phyloP scores from a whole-genome alignment of 2,113 vertebrate species.

The Melanotaenia duboulayi region DNA sequence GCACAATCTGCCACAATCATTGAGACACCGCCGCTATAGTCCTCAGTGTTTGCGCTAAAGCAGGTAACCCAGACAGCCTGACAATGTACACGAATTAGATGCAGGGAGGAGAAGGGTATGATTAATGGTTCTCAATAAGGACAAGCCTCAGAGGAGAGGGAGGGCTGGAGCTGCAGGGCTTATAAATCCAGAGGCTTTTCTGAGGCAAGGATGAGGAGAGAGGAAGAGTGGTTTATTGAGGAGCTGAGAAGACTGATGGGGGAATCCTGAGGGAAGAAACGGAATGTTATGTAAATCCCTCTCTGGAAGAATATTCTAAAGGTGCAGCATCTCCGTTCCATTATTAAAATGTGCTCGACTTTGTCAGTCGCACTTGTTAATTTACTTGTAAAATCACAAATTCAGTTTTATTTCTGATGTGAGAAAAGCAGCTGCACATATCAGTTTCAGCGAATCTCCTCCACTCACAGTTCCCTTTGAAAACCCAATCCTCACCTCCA shows the following conservation, averaged over 20 bases:
- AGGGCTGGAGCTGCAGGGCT: constrained; percentile 31
- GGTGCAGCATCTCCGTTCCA: no score
- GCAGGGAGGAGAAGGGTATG: constrained; percentile 50
- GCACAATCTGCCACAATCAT: constrained; percentile 35
- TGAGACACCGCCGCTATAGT: constrained; percentile 83
- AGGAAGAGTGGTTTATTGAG: constrained; percentile 12
- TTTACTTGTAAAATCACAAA: background rate
- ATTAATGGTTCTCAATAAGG: constrained; percentile 77
- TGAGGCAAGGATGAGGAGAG: constrained; percentile 7
- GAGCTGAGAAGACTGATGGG: constrained; percentile 13
- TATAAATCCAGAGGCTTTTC: constrained; percentile 53
- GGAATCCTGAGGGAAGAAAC: background rate
- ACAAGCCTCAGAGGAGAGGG: constrained; percentile 55
- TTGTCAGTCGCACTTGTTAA: constrained; percentile 11
- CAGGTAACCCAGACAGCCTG: constrained; percentile 71
- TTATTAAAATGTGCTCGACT: background rate
- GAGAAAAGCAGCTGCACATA: constrained; percentile 1
- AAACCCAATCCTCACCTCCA: constrained; percentile 56
- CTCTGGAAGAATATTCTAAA: background rate
- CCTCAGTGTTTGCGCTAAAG: constrained; percentile 44
- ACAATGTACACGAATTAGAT: constrained; percentile 71
- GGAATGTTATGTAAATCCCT: background rate
- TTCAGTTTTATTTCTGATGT: constrained; percentile 13
- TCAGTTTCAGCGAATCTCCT: constrained; percentile 11
- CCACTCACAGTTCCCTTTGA: constrained; percentile 28